Evolutionary conservation across 1,140 invertebrate genomes (phyloP), one percentile per base, ranked within the genome.

Genomic region (Drosophila tani): DNA sequence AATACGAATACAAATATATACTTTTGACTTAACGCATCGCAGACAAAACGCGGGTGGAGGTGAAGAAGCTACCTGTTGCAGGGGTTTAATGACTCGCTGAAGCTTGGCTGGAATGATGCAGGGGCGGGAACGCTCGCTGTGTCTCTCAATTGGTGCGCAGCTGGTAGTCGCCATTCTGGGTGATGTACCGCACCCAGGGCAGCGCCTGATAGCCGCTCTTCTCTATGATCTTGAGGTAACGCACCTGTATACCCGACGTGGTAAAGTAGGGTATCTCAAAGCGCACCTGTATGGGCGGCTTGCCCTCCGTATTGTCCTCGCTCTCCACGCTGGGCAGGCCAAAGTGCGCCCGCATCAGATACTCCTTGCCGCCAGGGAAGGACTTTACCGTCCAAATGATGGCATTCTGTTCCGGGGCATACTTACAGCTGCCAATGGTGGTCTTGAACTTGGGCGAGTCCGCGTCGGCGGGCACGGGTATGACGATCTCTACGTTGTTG

Each of bases 231-330:
- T 99, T 99, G 74, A 99, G 94, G 93, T 99, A 99, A 41, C 99
- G 95, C 5, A 99, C 97, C 94, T 99, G 99, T 86, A 99, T 99
- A 5, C 99, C 99, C 21, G 99, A 99, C 49, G 99, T 99, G 0
- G 99, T 99, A 84, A 99, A 99, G 91, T 99, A 99, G 0, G 99
- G 99, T 87, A 99, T 99, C 94, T 99, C 99, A 94, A 99, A 99
- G 93, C 98, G 98, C 5, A 99, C 99, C 93, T 99, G 97, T 81
- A 99, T 99, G 0, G 99, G 99, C 40, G 99, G 98, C 93, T 98
- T 98, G 0, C 98, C 98, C 94, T 99, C 99, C 3, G 79, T 79
- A 11, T 95, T 94, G 79, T 99, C 99, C 92, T 99, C 99, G 87
- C 97, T 96, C 86, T 97, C 96, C 12, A 99, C 98, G 77, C 98